Conservation (phyloP, 2,797 vertebrate genomes). For the Gymnoscopelus microlampas region DNA sequence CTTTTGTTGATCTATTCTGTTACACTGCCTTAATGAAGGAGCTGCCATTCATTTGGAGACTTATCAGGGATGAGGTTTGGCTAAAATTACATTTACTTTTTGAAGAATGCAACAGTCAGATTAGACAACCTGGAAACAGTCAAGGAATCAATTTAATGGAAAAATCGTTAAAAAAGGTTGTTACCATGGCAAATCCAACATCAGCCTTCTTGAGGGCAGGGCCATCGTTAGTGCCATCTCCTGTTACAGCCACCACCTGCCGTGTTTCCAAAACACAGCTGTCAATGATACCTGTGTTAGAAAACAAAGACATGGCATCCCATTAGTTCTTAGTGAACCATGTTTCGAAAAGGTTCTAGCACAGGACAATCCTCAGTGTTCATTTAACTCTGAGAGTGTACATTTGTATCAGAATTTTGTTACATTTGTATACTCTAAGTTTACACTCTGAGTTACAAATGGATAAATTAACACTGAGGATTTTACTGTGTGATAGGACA, state of each 20-base stretch:
- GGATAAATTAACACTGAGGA: background rate
- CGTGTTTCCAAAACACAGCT: conserved; percentile 91
- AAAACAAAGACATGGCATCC: too few species aligned
- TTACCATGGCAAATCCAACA: conserved; percentile 98
- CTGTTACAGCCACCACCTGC: conserved; percentile 97
- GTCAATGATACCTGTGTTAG: conserved; percentile 92
- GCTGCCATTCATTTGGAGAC: conserved; percentile 6
- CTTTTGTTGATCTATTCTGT: conserved; percentile 42
- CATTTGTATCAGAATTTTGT: too few species aligned
- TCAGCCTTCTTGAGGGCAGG: conserved; percentile 98
- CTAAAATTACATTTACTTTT: conserved; percentile 17
- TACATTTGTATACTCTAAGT: background rate
- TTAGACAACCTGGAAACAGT: background rate
- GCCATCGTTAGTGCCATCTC: conserved; percentile 97
- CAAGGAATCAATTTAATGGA: conserved; percentile 3
- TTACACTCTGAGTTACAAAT: background rate
- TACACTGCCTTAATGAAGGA: conserved; percentile 13
- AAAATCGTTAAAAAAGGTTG: background rate
- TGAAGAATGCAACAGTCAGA: background rate
- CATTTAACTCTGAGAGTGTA: too few species aligned
- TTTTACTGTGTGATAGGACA: background rate
- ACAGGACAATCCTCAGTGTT: too few species aligned
- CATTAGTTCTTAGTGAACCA: too few species aligned
- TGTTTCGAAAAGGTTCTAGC: too few species aligned
- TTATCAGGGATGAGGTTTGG: conserved; percentile 5